Conservation (phyloP, 37 sponge, comb jelly and placozoan species). For the Corticium candelabrum region DNA sequence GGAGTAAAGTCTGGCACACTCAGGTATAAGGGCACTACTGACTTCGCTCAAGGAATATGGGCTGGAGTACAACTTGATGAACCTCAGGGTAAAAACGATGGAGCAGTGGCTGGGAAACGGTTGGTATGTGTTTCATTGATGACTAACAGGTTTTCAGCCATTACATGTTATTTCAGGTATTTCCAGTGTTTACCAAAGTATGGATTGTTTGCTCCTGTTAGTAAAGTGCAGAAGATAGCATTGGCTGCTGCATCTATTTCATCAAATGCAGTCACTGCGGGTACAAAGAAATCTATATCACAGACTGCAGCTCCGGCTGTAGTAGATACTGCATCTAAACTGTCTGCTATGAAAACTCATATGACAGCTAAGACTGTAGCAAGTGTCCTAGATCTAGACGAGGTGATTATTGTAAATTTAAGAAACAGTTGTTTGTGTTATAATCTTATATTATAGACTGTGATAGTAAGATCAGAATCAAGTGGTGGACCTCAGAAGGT, state of each 20-base stretch:
- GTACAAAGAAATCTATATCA: no score
- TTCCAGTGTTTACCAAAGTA: constrained; percentile 71
- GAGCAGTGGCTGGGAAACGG: constrained; percentile 59
- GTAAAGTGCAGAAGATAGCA: constrained; percentile 30
- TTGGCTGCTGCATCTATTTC: neutral
- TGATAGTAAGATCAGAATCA: no score
- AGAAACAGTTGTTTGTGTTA: no score
- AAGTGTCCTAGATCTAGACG: no score
- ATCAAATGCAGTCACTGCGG: no score
- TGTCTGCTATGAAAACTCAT: no score
- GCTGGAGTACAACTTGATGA: constrained; percentile 74
- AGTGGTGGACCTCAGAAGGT: no score
- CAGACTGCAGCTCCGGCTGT: no score
- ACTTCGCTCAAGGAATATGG: constrained; percentile 90
- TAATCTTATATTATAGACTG: no score
- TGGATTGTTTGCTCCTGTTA: constrained; percentile 78
- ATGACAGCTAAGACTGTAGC: no score
- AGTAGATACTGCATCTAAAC: no score
- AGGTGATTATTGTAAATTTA: no score
- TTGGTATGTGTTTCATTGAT: constrained; percentile 7
- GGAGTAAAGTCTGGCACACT: constrained; percentile 66
- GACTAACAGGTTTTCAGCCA: neutral
- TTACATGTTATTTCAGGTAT: constrained; percentile 37
- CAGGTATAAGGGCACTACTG: constrained; percentile 64
- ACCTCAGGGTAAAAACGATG: constrained; percentile 84